Conservation (phyloP, 2,113 vertebrate species). For the Lathamus discolor region DNA sequence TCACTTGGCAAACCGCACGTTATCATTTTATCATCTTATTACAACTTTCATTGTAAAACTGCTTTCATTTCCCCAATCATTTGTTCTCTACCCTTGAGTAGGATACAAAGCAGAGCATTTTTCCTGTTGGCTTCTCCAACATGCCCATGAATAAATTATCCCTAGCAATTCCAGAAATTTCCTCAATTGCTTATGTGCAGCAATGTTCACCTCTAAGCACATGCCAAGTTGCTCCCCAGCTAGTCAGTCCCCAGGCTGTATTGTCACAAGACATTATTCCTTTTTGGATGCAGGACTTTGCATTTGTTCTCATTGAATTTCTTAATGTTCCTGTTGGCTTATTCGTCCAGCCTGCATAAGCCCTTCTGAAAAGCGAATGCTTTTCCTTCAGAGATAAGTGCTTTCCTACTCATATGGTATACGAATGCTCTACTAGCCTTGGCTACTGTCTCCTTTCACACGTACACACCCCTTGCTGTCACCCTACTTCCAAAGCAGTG, state of each 20-base stretch:
- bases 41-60: neutral
- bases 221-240: neutral
- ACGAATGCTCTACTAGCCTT: neutral
- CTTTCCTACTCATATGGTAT: neutral
- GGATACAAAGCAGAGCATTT: neutral
- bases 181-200: neutral
- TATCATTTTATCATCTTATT: neutral
- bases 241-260: neutral
- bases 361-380: neutral
- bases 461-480: fast-evolving
- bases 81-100: neutral
- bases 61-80: neutral
- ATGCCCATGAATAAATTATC: neutral
- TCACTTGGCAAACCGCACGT: neutral
- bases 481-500: neutral
- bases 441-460: neutral
- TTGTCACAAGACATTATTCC: neutral
- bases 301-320: neutral
- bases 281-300: neutral
- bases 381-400: neutral
- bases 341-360: neutral
- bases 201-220: neutral
- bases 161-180: neutral
- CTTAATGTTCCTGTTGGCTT: neutral
- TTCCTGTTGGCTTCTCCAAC: neutral